Base-by-base conservation (phyloP, 2,113 vertebrate genomes). In the Prolemur simus region DNA sequence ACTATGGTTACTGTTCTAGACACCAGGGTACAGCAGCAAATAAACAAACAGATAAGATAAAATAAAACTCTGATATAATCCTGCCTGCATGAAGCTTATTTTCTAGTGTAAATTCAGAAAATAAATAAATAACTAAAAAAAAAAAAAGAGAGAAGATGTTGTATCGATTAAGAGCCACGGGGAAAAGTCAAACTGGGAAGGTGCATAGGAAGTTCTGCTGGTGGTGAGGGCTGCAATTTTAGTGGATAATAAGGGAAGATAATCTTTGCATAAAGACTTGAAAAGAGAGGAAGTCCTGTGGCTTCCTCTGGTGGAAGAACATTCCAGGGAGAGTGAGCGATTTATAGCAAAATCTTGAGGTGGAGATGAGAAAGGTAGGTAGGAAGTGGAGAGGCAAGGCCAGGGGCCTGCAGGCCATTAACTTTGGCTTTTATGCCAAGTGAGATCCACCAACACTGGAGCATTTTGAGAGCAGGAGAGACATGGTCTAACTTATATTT, bases 91-190 rank as follows among this genome's bases (percentile, higher is more conserved):
- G 7, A 87, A 85, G 6, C 7, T 88, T 90, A 71, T 37, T 73
- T 82, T 96, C 82, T 94, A 73, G 8, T 25, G 18, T 64, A 39
- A 71, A 87, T 2, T 77, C 52, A 92, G 42, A 89, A 97, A 83
- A 83, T 42, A 87, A 58, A 47, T 13, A 74, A 49, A 47, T 37
- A 52, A 93, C 13, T 58, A 11, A 0, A 42, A 34, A 37, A 37
- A 54, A 81, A 12, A 18, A 37, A 6, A 54, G 47, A 54, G 52
- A 6, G 10, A 52, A 14, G 39, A 25, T 25, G 2, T 42, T 69
- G 3, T 42, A 23, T 17, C 18, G 8, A 34, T 42, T 64, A 91
- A 91, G 42, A 89, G 11, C 4, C 10, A 29, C 5, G 34, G 45
- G 39, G 29, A 29, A 89, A 93, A 37, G 66, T 25, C 47, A 90